A percentile compares a stretch with the other conserved stretches of the same genome.
These are phyloP conservation scores for Caenorhabditis sp. DNA, from an alignment of 2,888 invertebrate species.

Conservation along the genomic window DNA sequence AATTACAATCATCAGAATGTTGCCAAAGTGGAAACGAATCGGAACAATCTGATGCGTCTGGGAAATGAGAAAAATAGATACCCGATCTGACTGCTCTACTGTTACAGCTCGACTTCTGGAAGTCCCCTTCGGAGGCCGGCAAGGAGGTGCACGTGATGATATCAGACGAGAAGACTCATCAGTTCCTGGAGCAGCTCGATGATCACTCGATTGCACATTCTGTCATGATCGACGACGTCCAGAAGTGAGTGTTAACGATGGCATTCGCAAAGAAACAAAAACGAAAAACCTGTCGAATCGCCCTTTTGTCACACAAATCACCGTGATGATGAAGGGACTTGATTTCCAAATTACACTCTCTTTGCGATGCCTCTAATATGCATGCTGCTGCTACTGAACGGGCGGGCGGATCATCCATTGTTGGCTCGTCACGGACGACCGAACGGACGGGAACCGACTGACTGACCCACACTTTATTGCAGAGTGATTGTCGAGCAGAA, in stretches of 20 bases:
- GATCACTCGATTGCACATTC: constrained; percentile 64
- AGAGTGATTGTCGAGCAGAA: constrained; percentile 75
- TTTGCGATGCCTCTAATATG: constrained; percentile 2
- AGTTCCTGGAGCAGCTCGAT: constrained; percentile 62
- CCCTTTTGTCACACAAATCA: constrained; percentile 2
- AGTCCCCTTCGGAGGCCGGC: constrained; percentile 72
- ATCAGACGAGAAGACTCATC: constrained; percentile 52
- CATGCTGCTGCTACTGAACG: constrained; percentile 10
- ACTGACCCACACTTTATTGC: constrained; percentile 20
- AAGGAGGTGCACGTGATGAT: constrained; percentile 77
- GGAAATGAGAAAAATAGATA: background rate
- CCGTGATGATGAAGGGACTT: background rate
- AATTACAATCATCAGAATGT: background rate
- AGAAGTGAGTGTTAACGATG: constrained; percentile 70
- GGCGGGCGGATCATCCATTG: constrained; percentile 8
- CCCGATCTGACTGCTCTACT: background rate
- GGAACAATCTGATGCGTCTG: too few relatives aligned
- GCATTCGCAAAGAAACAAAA: background rate
- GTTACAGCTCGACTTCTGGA: constrained; percentile 76
- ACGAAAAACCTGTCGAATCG: constrained; percentile 9
- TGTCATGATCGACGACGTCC: constrained; percentile 77
- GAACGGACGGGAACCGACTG: background rate
- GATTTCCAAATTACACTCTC: constrained; percentile 12
- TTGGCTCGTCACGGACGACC: constrained; percentile 17
- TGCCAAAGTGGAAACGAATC: constrained; percentile 6